Evolutionary conservation across 2,797 vertebrate species (phyloP).

Genomic region (Paguma larvata): DNA sequence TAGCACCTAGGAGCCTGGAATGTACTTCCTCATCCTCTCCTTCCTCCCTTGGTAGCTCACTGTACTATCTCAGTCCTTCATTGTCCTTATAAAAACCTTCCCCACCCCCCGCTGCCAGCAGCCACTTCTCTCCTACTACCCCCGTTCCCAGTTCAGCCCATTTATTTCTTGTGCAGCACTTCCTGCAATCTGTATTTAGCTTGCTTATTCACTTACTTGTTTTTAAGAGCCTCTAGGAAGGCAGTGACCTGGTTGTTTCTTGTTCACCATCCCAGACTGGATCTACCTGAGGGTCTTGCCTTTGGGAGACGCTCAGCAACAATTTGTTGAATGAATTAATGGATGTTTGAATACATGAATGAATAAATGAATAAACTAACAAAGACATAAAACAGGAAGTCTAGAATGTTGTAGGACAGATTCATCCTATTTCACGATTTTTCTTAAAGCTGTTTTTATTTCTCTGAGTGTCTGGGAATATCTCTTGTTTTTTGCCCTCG

Average conservation of each 20-base stretch:
- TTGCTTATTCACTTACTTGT: not conserved
- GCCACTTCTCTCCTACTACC: not conserved
- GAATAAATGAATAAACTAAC: not conserved
- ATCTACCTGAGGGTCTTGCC: not conserved
- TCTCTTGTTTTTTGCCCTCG: not conserved
- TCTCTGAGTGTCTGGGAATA: not conserved
- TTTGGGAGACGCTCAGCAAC: not conserved
- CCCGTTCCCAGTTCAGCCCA: not conserved
- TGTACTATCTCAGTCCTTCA: not conserved
- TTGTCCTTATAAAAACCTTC: not conserved
- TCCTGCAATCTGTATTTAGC: not conserved
- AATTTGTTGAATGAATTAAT: not conserved
- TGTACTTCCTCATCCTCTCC: rapidly evolving
- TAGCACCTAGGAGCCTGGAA: not conserved
- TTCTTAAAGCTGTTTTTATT: not conserved
- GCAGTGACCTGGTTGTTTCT: not conserved
- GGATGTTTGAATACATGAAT: not conserved
- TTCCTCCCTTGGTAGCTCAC: not conserved
- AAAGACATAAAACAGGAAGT: not conserved
- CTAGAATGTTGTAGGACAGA: not conserved
- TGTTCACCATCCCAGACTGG: not conserved
- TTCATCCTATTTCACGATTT: not conserved
- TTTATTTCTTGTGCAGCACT: not conserved
- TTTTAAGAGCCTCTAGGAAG: not conserved
- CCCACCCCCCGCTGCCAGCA: not conserved